A percentile compares a stretch with the other conserved stretches of the same genome.
phyloP scores from a whole-genome alignment of 2,888 invertebrate genomes.

The Cepaea hortensis region DNA sequence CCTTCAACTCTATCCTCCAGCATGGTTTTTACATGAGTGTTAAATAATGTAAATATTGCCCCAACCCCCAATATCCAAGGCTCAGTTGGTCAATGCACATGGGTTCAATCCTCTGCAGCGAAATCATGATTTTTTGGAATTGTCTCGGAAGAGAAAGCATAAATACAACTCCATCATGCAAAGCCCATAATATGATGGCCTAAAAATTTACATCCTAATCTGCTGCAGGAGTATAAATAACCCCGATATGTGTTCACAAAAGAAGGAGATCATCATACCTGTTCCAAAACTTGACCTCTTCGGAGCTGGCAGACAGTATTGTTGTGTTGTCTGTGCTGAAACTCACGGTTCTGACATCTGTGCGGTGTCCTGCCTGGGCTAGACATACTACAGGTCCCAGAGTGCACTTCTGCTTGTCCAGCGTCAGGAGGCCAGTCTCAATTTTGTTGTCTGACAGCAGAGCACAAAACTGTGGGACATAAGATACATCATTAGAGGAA shows the following conservation, averaged over 20 bases:
- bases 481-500: not conserved
- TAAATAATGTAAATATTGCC: too few relatives aligned
- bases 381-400: slow-evolving; percentile 75
- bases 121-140: too few relatives aligned
- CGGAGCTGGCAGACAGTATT: slow-evolving; percentile 89
- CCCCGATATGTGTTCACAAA: not conserved
- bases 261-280: slow-evolving; percentile 79
- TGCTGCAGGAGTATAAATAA: too few relatives aligned
- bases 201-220: too few relatives aligned
- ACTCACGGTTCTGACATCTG: slow-evolving; percentile 89
- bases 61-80: too few relatives aligned
- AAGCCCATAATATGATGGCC: too few relatives aligned
- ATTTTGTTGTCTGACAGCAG: slow-evolving; percentile 85
- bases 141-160: too few relatives aligned
- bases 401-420: slow-evolving; percentile 57
- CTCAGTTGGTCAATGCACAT: too few relatives aligned
- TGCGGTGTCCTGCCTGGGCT: slow-evolving; percentile 88
- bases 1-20: too few relatives aligned
- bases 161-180: too few relatives aligned
- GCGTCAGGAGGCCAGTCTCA: slow-evolving; percentile 79
- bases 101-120: too few relatives aligned
- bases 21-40: too few relatives aligned
- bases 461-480: slow-evolving; percentile 75
- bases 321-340: slow-evolving; percentile 94
- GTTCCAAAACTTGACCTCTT: slow-evolving; percentile 95